Evolutionary conservation across 2,888 invertebrate genomes (phyloP), one percentile per base, ranked within the genome.

Genomic region (Cantharis nigra): DNA sequence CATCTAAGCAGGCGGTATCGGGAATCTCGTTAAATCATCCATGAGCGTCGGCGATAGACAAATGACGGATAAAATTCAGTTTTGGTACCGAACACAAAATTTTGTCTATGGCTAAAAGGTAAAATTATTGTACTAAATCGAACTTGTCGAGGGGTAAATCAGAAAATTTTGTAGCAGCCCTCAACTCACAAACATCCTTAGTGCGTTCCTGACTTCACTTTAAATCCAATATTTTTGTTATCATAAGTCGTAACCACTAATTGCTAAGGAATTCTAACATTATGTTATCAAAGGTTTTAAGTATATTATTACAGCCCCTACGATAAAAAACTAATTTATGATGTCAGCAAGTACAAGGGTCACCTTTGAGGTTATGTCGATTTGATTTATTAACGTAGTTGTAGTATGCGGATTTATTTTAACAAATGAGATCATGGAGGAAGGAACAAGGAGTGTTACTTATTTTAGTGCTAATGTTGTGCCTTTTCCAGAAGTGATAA

Each of bases 401-500:
- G 26, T 26, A 10, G 23, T 23, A 65, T 67, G 23, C 9, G 20
- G 13, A 11, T 9, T 11, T 67, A 20, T 20, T 23, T 67, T n/a
- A 69, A 30, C 13, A 65, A 65, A 65, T 65, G 65, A 23, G 2
- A 18, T 65, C 65, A 69, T 69, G n/a, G 28, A 26, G n/a, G 28
- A 30, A 2, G 33, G 26, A 23, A 67, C 20, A 30, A 69, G 14
- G 23, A 67, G n/a, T 23, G 11, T 67, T 67, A 77, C 74, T 2
- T 77, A 63, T 71, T 82, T 82, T 69, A 78, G 26, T 28, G 81
- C 78, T 14, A 78, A 80, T 23, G 82, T 83, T 70, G 81, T 78
- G 71, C 82, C 81, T 23, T 94, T 93, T 87, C 92, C 91, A 16
- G 11, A 33, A 30, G 69, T 69, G 28, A 16, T 28, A 67, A 23